These are phyloP conservation scores for Alexandromys fortis DNA, from an alignment of 2,113 vertebrate species.

Conservation along the genomic window DNA sequence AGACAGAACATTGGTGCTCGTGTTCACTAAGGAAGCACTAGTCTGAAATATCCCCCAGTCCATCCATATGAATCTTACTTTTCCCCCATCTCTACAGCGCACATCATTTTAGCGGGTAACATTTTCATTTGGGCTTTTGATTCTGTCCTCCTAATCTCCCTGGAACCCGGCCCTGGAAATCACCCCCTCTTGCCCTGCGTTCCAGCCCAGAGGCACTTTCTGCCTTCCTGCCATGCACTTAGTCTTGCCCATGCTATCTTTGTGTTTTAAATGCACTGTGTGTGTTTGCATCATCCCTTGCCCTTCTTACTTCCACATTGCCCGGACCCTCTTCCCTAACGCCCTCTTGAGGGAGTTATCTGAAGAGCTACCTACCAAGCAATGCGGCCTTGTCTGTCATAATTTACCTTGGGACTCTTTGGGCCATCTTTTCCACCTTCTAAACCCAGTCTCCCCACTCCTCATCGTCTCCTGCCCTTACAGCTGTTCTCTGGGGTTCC, in stretches of 20 bases:
- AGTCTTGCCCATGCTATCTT: neutral
- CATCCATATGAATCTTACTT: neutral
- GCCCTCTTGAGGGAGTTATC: neutral
- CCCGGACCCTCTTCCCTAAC: neutral
- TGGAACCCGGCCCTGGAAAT: neutral
- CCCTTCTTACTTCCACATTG: neutral
- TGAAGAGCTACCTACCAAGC: neutral
- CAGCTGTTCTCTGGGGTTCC: neutral
- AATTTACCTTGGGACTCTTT: neutral
- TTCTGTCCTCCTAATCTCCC: neutral
- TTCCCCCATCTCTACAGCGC: neutral
- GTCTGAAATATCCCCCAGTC: neutral
- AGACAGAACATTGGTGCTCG: neutral
- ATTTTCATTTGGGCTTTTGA: neutral
- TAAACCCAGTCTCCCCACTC: neutral
- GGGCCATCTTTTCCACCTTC: neutral
- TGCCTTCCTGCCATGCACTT: neutral
- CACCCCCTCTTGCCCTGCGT: neutral
- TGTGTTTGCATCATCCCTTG: neutral
- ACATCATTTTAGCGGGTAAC: neutral
- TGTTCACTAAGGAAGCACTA: neutral
- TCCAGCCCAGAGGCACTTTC: neutral
- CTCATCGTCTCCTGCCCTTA: neutral
- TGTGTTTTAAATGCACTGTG: neutral
- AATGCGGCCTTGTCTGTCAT: neutral